Evolutionary conservation across 2,113 vertebrate species (phyloP), one percentile per base, ranked within the genome.

Genomic region (Micronisus gabar): DNA sequence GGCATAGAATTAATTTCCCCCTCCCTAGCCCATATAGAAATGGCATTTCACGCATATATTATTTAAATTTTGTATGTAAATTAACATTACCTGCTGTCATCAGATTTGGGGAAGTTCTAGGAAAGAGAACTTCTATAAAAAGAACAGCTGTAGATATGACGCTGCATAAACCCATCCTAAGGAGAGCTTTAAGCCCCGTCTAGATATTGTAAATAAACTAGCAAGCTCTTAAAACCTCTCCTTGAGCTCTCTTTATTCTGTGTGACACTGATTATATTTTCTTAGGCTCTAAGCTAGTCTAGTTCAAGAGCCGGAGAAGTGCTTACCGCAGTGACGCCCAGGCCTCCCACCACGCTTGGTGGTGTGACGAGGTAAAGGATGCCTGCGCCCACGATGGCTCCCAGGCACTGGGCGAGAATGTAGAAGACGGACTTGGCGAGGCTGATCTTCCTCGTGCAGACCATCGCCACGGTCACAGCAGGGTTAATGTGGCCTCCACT

Each of bases 401-500:
- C 99, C 86, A 99, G 97, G 90, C 99, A 99, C 97, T 99, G 99
- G 68, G 99, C 99, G 7, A 97, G 47, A 48, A 99, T 97, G 90
- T 99, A 99, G 98, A 99, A 99, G 83, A 99, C 3, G 0, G 98
- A 99, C 90, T 99, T 99, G 67, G 99, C 99, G 4, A 99, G 98
- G 97, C 99, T 99, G 78, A 99, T 98, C 98, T 99, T 99, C 95
- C 98, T 97, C 0, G 99, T 99, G 85, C 99, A 99, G 79, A 99
- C 98, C 99, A 99, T 99, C 4, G 99, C 99, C 68, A 98, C 98
- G 0, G 99, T 99, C 81, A 99, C 99, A 0, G 99, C 99, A 0
- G 99, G 99, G 96, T 99, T 99, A 93, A 99, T 98, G 98, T 99
- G 99, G 73, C 99, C 99, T 1, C 99, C 99, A 0, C 99, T 99